Percentiles rank a stretch among this genome's conserved stretches.
Evolutionary conservation across 2,113 vertebrate genomes (phyloP).

Genomic region (Ammodytes marinus): DNA sequence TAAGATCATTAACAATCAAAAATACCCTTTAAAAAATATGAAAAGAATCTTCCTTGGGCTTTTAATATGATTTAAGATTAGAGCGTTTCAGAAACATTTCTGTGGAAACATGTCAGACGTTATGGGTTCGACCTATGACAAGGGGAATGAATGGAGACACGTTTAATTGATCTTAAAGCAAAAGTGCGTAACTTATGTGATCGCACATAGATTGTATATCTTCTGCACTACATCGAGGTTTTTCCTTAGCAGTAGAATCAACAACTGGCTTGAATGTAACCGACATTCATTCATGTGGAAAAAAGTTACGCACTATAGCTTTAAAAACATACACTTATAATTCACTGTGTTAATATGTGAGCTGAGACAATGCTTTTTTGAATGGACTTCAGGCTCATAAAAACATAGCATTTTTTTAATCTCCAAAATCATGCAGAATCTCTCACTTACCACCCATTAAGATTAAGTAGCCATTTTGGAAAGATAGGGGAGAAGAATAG

Average conservation of each 20-base stretch:
- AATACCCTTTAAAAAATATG: background rate
- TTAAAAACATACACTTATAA: slow-evolving; percentile 3
- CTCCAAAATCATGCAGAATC: slow-evolving; percentile 94
- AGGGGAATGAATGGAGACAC: slow-evolving; percentile 41
- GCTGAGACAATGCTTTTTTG: slow-evolving; percentile 83
- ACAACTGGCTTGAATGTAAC: too few relatives aligned
- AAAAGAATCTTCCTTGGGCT: background rate
- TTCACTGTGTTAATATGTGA: slow-evolving; percentile 41
- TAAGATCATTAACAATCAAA: background rate
- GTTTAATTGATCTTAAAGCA: background rate
- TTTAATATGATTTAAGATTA: background rate
- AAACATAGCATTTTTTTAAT: slow-evolving; percentile 88
- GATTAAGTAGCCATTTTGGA: slow-evolving; percentile 94
- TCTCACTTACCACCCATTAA: slow-evolving; percentile 98
- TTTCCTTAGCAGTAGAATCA: too few relatives aligned
- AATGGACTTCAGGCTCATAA: slow-evolving; percentile 82
- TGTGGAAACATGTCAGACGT: background rate
- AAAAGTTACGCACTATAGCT: background rate
- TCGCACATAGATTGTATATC: too few relatives aligned
- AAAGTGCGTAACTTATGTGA: too few relatives aligned
- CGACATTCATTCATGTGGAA: too few relatives aligned
- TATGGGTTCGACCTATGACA: slow-evolving; percentile 5
- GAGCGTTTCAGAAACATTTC: background rate
- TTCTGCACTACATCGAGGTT: too few relatives aligned
- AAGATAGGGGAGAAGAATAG: slow-evolving; percentile 90